Evolutionary conservation across 1,140 invertebrate genomes (phyloP).

Genomic region (Venturia canescens): DNA sequence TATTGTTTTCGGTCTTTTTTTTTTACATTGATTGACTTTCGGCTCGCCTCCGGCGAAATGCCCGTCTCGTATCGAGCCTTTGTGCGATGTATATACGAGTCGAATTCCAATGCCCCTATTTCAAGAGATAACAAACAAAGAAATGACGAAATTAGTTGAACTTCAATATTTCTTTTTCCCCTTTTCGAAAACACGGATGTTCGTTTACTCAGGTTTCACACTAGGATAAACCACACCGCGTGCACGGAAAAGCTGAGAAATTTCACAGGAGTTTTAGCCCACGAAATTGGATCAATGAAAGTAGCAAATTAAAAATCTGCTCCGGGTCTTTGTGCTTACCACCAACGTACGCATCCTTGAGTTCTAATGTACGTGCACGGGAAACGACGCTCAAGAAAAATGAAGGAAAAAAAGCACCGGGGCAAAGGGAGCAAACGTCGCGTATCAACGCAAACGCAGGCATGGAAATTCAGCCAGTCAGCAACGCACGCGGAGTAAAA

Average conservation of each 20-base stretch:
- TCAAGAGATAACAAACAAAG: background rate
- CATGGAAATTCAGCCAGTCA: slow-evolving; percentile 55
- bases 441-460: slow-evolving; percentile 66
- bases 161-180: background rate
- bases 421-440: slow-evolving; percentile 33
- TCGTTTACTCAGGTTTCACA: no score
- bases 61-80: background rate
- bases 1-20: background rate
- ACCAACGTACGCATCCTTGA: background rate
- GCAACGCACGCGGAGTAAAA: slow-evolving; percentile 11
- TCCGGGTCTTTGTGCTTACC: slow-evolving; percentile 50
- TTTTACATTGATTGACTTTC: slow-evolving; percentile 6
- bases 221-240: no score
- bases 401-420: background rate
- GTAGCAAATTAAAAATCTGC: slow-evolving; percentile 70
- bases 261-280: slow-evolving; percentile 49
- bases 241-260: no score
- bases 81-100: slow-evolving; percentile 11
- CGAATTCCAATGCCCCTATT: background rate
- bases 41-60: background rate
- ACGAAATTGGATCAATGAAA: slow-evolving; percentile 56
- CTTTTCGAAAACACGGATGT: no score
- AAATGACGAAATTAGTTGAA: background rate
- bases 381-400: background rate
- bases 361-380: background rate